Base-by-base conservation (phyloP, 2,888 invertebrate genomes). In the Eupelmus urozonus region DNA sequence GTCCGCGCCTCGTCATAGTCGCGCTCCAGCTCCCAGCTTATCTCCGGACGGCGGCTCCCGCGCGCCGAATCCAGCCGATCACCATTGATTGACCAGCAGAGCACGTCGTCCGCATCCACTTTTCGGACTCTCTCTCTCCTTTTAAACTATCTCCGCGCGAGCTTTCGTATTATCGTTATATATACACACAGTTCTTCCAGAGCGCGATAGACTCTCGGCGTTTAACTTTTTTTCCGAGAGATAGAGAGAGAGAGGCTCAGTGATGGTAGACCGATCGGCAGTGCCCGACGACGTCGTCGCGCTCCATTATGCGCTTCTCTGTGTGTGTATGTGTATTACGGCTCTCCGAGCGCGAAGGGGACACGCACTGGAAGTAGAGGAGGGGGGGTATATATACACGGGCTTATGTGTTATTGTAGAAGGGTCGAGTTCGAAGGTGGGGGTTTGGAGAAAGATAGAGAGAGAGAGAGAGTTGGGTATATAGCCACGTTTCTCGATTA, bases 1-100 rank as follows among this genome's bases (percentile, higher is more conserved):
- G 76, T 53, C 69, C 53, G 69, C 51, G 76, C 76, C n/a, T n/a
- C n/a, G 76, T 69, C 76, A 76, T 76, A 34, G 40, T 66, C 57
- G 1, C 40, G 1, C 42, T 1, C 2, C 16, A n/a, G n/a, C n/a
- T 23, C 9, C 5, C 11, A 9, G 20, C 59, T 57, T 23, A 11
- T 25, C 7, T 51, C 45, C 23, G 42, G 23, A 16, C 25, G n/a
- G 51, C 60, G 62, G 71, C 71, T 29, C 29, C 45, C 13, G 45
- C 16, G 25, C 16, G 45, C 27, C 16, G 57, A 27, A 13, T 13
- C 1, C 16, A 20, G n/a, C 27, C 29, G 55, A 55, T 55, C 67
- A 67, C 55, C 55, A 53, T 55, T 55, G 67, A 67, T 66, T 66
- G 34, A 34, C 16, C 34, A 34, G 23, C 67, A 9, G n/a, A 11